phyloP scores from a whole-genome alignment of 1,140 invertebrate species.

The Caenorhabditis tropicalis region DNA sequence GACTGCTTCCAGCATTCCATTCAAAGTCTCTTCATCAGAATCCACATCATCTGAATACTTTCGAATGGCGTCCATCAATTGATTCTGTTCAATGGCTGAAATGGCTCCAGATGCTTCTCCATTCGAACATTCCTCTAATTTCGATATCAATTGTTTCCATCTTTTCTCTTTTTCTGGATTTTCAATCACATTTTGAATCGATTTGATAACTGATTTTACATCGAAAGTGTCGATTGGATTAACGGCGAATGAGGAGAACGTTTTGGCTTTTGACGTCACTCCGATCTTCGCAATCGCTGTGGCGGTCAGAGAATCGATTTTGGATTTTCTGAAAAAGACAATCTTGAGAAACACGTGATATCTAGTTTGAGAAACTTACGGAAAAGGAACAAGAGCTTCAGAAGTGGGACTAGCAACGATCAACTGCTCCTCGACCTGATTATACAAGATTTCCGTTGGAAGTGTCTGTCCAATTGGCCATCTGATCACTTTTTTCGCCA shows the following conservation, averaged over 20 bases:
- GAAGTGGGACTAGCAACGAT: not conserved
- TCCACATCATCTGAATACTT: not conserved
- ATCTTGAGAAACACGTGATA: not conserved
- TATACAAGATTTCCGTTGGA: not conserved
- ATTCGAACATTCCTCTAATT: conserved; percentile 16
- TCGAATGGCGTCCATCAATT: not conserved
- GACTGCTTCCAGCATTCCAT: not conserved
- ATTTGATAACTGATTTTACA: not conserved
- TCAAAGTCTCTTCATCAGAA: not conserved
- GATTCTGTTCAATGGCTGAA: not conserved
- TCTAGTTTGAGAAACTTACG: not conserved
- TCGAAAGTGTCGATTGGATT: conserved; percentile 23
- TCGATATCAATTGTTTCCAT: conserved; percentile 17
- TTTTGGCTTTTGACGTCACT: not conserved
- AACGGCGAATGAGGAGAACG: conserved; percentile 9
- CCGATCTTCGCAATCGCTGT: not conserved
- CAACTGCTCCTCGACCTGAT: not conserved
- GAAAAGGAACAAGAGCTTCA: conserved; percentile 5
- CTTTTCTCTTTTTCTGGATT: conserved; percentile 18
- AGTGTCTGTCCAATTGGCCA: conserved; percentile 33
- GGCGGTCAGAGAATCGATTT: conserved; percentile 5
- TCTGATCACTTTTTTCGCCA: not conserved
- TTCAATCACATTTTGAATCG: conserved; percentile 17
- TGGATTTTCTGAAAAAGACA: not conserved
- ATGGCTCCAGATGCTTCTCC: conserved; percentile 25